Conservation (phyloP, 2,113 vertebrate species). For the Vombatus ursinus region DNA sequence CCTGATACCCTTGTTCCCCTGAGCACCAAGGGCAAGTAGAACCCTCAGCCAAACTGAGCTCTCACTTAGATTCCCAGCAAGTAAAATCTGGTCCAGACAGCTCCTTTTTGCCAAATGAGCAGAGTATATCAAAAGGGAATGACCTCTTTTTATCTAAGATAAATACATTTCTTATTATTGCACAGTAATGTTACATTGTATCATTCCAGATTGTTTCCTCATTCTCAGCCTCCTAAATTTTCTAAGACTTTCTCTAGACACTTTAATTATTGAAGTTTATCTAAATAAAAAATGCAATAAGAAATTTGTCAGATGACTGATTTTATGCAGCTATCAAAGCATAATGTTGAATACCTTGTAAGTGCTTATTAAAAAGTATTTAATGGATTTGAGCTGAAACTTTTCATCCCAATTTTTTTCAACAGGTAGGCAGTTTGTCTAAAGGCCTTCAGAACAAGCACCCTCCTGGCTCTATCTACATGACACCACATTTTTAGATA, state of each 20-base stretch:
- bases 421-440: constrained; percentile 25
- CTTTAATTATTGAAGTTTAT: constrained; percentile 85
- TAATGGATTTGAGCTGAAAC: constrained; percentile 68
- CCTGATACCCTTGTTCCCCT: background rate
- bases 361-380: constrained; percentile 74
- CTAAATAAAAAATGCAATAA: constrained; percentile 77
- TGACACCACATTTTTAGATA: background rate
- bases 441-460: constrained; percentile 29
- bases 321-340: constrained; percentile 79
- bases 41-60: background rate
- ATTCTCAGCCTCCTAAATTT: constrained; percentile 62
- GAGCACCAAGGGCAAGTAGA: background rate
- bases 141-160: constrained; percentile 75
- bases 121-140: constrained; percentile 41
- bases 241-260: constrained; percentile 74
- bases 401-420: background rate
- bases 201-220: constrained; percentile 78
- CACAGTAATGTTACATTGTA: constrained; percentile 65
- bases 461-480: background rate
- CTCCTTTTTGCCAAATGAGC: constrained; percentile 33
- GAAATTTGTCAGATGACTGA: constrained; percentile 80
- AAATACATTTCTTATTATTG: constrained; percentile 77
- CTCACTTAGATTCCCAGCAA: background rate
- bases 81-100: background rate
- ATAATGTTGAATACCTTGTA: constrained; percentile 65